phyloP scores from a whole-genome alignment of 2,888 invertebrate species.

The Rotaria socialis region DNA sequence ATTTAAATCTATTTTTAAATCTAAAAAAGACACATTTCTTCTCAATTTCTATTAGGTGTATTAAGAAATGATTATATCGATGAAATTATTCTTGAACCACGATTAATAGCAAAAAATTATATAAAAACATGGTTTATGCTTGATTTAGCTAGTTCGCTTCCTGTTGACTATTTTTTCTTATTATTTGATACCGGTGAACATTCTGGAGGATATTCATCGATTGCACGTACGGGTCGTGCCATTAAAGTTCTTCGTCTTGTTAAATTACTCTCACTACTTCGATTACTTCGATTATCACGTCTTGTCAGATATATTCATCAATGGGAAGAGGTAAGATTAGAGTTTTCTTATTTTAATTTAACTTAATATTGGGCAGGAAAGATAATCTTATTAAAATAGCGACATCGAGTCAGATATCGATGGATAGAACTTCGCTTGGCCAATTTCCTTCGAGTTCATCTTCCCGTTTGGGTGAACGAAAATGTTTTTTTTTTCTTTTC shows the following conservation, averaged over 20 bases:
- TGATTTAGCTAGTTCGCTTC: conserved; percentile 98
- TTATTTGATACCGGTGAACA: conserved; percentile 67
- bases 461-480: background rate
- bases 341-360: background rate
- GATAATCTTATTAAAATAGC: background rate
- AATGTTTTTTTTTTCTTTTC: background rate
- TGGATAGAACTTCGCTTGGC: background rate
- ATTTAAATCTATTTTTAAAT: too few species aligned
- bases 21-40: too few species aligned
- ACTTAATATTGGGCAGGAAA: background rate
- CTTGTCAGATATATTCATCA: conserved; percentile 97
- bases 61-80: conserved; percentile 82
- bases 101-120: conserved; percentile 96
- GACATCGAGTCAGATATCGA: conserved; percentile 12
- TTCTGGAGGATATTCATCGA: conserved; percentile 50
- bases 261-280: conserved; percentile 88
- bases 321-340: conserved; percentile 84
- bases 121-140: conserved; percentile 98
- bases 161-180: conserved; percentile 98
- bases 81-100: conserved; percentile 89
- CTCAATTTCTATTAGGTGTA: conserved; percentile 62
- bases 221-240: conserved; percentile 86
- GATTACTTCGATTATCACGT: conserved; percentile 87
- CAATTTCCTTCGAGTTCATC: background rate
- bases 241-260: conserved; percentile 91